Conservation (phyloP, 64 coral and sea anemone species). For the Pachyseris speciosa region DNA sequence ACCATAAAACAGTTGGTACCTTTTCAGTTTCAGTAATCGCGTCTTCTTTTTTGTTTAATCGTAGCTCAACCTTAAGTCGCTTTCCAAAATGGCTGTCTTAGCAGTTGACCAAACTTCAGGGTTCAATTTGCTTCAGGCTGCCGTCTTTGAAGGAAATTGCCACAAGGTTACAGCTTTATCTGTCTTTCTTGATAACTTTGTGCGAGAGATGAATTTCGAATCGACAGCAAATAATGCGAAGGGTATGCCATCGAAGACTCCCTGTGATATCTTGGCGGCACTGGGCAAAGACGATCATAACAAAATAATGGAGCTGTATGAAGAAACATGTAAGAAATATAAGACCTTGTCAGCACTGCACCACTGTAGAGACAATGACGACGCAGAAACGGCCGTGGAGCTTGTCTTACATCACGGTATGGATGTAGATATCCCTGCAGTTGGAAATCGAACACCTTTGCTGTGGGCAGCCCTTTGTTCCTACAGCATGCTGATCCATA, state of each 20-base stretch:
- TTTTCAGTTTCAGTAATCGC: not conserved
- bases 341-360: not conserved
- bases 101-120: not conserved
- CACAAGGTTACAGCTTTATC: not conserved
- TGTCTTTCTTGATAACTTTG: not conserved
- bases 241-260: not conserved
- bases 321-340: too few species aligned
- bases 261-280: not conserved
- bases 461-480: not conserved
- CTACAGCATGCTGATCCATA: not conserved
- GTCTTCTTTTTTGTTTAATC: not conserved
- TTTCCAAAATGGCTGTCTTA: not conserved
- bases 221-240: not conserved
- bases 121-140: not conserved
- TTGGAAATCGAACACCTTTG: constrained; percentile 6
- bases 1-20: not conserved
- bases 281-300: not conserved
- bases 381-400: not conserved
- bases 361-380: not conserved
- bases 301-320: not conserved
- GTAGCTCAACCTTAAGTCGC: not conserved
- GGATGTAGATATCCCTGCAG: not conserved
- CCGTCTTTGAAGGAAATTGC: not conserved
- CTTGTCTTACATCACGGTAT: not conserved
- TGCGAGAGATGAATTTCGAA: not conserved